phyloP scores from a whole-genome alignment of 2,797 vertebrate species.

The Melanotaenia trifasciata region DNA sequence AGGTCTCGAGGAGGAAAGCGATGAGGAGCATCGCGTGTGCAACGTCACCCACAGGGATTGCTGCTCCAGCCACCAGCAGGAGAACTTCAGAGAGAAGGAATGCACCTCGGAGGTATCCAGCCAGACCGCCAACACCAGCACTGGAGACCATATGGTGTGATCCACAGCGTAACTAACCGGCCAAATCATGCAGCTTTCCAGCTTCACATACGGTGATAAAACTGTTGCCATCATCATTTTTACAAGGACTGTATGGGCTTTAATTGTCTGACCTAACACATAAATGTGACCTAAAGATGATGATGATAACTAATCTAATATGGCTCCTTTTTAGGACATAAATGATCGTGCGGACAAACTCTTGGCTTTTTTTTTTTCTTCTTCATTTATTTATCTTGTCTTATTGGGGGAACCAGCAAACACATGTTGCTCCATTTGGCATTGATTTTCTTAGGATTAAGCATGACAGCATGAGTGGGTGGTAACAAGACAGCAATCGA shows the following conservation, averaged over 20 bases:
- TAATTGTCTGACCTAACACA: conserved; percentile 48
- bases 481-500: conserved; percentile 40
- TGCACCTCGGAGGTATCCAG: conserved; percentile 57
- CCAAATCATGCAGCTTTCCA: conserved; percentile 35
- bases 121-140: conserved; percentile 68
- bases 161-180: conserved; percentile 38
- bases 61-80: conserved; percentile 72
- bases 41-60: conserved; percentile 71
- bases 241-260: conserved; percentile 51
- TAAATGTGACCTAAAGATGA: conserved; percentile 40
- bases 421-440: conserved; percentile 20
- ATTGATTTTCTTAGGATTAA: conserved; percentile 7
- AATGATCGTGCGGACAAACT: conserved; percentile 34
- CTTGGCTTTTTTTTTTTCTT: conserved; percentile 31
- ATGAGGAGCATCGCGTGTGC: conserved; percentile 74
- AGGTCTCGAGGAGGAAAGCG: conserved; percentile 76
- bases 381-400: conserved; percentile 46
- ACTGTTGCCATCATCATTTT: conserved; percentile 46
- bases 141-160: conserved; percentile 84
- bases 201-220: conserved; percentile 35
- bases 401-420: conserved; percentile 46
- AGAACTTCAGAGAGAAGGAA: conserved; percentile 73
- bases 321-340: conserved; percentile 41
- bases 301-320: conserved; percentile 55
- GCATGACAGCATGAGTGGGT: conserved; percentile 6